phyloP scores from a whole-genome alignment of 2,113 vertebrate species.

The Phyllostomus hastatus region DNA sequence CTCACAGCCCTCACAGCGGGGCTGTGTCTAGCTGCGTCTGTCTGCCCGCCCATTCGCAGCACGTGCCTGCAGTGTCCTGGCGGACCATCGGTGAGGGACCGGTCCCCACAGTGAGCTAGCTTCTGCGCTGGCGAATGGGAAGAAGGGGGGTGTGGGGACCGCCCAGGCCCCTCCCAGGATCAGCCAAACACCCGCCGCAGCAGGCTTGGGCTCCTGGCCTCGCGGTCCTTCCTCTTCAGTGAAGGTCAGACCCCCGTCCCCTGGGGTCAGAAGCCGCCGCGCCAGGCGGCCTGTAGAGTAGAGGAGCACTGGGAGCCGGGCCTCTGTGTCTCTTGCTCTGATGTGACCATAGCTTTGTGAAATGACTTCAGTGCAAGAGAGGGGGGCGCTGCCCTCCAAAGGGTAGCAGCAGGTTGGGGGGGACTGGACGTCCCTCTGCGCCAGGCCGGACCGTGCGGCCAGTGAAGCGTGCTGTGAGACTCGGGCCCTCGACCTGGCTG shows the following conservation, averaged over 20 bases:
- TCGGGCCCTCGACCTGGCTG: fast-evolving
- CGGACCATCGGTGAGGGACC: neutral
- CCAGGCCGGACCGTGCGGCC: neutral
- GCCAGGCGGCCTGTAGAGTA: neutral
- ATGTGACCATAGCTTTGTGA: neutral
- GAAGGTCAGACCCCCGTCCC: neutral
- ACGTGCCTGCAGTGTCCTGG: neutral
- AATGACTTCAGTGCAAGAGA: neutral
- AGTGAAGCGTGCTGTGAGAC: fast-evolving
- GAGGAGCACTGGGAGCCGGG: neutral
- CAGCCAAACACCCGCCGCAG: fast-evolving
- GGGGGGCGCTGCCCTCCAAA: neutral
- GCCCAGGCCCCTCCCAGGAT: neutral
- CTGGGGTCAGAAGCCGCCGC: neutral
- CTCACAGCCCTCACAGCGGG: neutral
- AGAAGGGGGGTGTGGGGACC: no score
- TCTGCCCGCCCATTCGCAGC: neutral
- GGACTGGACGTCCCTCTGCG: neutral
- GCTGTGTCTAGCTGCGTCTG: fast-evolving
- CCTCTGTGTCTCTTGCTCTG: neutral
- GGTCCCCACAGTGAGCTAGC: neutral
- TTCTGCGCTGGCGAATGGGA: neutral
- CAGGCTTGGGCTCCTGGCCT: neutral
- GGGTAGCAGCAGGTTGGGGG: neutral
- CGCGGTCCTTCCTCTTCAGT: neutral